These are phyloP conservation scores for Capromys pilorides DNA, from an alignment of 2,797 vertebrate species.

Conservation along the genomic window DNA sequence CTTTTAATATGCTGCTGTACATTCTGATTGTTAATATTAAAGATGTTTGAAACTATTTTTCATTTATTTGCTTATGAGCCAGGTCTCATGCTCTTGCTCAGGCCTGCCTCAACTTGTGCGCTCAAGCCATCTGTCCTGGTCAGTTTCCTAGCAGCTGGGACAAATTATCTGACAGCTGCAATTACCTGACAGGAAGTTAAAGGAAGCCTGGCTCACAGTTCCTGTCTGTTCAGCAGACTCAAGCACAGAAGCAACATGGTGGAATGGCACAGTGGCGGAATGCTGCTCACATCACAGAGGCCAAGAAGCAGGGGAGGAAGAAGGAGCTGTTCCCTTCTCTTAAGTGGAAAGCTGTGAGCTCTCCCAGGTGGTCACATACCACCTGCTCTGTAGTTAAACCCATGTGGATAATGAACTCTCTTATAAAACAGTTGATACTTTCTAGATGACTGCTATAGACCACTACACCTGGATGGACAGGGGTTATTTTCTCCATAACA, in stretches of 20 bases:
- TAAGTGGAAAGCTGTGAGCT: not conserved
- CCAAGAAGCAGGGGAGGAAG: not conserved
- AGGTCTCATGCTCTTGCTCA: not conserved
- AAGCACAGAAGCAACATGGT: not conserved
- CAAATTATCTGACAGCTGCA: not conserved
- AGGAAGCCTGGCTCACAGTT: not conserved
- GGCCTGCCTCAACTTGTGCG: not conserved
- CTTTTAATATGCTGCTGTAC: not conserved
- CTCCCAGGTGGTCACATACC: not conserved
- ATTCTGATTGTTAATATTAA: slow-evolving; percentile 16
- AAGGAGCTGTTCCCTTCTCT: not conserved
- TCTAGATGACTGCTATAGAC: not conserved
- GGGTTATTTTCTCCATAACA: not conserved
- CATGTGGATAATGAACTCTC: not conserved
- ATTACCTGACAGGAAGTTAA: not conserved
- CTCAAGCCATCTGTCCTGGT: not conserved
- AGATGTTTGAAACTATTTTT: not conserved
- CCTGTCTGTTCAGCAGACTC: not conserved
- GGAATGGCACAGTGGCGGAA: not conserved
- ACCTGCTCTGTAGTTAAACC: not conserved
- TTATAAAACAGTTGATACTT: not conserved
- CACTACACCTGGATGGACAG: not conserved
- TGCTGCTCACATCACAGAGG: not conserved
- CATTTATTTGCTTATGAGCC: not conserved
- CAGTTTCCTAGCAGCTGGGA: not conserved